Percentiles rank a stretch among this genome's conserved stretches.
phyloP scores from a whole-genome alignment of 2,113 vertebrate genomes.

The Cervus canadensis region DNA sequence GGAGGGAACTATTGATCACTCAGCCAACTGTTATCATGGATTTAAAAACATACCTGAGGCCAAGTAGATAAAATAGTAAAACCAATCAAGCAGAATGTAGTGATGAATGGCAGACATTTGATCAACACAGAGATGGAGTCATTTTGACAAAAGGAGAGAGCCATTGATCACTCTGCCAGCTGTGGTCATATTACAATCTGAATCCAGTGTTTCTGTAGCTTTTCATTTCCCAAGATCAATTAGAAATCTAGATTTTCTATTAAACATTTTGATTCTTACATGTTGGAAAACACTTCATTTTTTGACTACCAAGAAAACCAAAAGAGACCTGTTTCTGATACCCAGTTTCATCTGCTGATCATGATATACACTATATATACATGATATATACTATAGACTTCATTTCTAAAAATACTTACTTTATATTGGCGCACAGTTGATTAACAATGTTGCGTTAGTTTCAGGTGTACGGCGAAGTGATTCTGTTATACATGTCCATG shows the following conservation, averaged over 20 bases:
- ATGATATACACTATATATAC: neutral
- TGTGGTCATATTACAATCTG: neutral
- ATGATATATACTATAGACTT: neutral
- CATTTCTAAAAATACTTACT: neutral
- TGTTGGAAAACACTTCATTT: neutral
- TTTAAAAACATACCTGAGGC: neutral
- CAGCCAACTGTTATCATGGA: neutral
- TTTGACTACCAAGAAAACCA: neutral
- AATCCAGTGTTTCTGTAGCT: neutral
- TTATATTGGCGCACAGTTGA: neutral
- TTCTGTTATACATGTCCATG: neutral
- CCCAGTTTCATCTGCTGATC: neutral
- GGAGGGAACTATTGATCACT: neutral
- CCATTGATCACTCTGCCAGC: fast-evolving
- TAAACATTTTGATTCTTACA: neutral
- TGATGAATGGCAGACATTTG: neutral
- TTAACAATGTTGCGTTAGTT: neutral
- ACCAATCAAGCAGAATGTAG: neutral
- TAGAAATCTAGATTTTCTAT: neutral
- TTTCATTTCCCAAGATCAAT: neutral
- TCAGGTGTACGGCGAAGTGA: neutral
- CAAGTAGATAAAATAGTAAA: neutral
- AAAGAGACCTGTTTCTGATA: neutral
- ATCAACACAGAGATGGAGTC: neutral
- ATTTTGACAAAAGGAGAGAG: neutral